Evolutionary conservation across 2,888 invertebrate species (phyloP).

Genomic region (Blastobasis lacticolella): DNA sequence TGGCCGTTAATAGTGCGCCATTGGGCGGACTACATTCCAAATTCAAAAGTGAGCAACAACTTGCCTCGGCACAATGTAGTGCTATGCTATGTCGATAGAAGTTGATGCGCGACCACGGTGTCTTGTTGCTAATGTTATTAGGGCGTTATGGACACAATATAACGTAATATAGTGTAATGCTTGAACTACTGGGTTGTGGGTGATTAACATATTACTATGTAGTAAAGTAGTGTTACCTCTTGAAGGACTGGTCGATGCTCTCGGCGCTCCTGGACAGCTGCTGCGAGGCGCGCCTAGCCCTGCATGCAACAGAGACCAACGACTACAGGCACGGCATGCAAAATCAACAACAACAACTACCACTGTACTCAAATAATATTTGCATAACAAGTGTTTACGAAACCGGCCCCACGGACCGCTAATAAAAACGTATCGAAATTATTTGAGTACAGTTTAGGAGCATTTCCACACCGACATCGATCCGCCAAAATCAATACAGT

Average conservation of each 20-base stretch:
- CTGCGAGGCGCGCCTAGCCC: slow-evolving; percentile 91
- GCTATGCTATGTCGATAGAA: too few species aligned
- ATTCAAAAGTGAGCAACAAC: slow-evolving; percentile 15
- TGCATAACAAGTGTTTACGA: background rate
- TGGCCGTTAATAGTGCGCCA: slow-evolving; percentile 2
- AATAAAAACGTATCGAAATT: background rate
- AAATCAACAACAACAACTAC: slow-evolving; percentile 15
- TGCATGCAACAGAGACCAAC: slow-evolving; percentile 76
- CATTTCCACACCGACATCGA: slow-evolving; percentile 3
- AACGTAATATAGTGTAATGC: slow-evolving; percentile 10
- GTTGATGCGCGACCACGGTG: too few species aligned
- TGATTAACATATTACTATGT: too few species aligned
- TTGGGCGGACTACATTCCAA: slow-evolving; percentile 23
- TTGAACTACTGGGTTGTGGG: slow-evolving; percentile 3
- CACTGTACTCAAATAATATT: slow-evolving; percentile 3
- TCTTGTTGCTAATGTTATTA: too few species aligned
- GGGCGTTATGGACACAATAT: background rate
- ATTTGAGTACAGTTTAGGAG: slow-evolving; percentile 3
- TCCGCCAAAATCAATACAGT: too few species aligned
- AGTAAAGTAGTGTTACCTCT: slow-evolving; percentile 61
- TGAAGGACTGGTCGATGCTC: slow-evolving; percentile 75
- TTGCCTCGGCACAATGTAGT: slow-evolving; percentile 7
- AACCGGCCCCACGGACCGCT: background rate
- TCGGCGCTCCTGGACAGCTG: slow-evolving; percentile 82
- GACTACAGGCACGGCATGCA: slow-evolving; percentile 61